phyloP scores from a whole-genome alignment of 2,797 vertebrate genomes.

The Enteromius unitaeniatus region DNA sequence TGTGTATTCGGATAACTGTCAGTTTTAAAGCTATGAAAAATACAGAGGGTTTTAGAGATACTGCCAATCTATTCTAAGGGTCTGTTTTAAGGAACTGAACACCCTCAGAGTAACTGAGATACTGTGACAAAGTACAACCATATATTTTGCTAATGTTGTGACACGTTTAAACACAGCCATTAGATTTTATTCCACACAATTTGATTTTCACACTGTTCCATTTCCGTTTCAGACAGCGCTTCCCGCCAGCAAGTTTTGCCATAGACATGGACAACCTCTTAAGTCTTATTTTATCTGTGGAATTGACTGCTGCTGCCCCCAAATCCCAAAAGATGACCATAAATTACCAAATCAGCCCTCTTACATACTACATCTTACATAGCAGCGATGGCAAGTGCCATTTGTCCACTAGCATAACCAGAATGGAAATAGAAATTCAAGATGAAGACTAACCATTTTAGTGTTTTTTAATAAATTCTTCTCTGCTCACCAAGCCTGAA shows the following conservation, averaged over 20 bases:
- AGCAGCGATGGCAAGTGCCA: slow-evolving; percentile 83
- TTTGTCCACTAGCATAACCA: slow-evolving; percentile 88
- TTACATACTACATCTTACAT: slow-evolving; percentile 67
- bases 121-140: slow-evolving; percentile 27
- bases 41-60: slow-evolving; percentile 18
- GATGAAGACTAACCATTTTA: background rate
- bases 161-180: slow-evolving; percentile 34
- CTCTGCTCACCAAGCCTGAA: background rate
- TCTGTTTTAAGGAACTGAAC: slow-evolving; percentile 30
- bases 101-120: slow-evolving; percentile 4
- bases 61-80: slow-evolving; percentile 14
- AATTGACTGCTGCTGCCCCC: slow-evolving; percentile 68
- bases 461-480: background rate
- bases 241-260: background rate
- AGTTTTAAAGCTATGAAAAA: slow-evolving; percentile 26
- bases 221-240: background rate
- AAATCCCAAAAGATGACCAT: slow-evolving; percentile 70
- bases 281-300: slow-evolving; percentile 66
- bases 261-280: slow-evolving; percentile 63
- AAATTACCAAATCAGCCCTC: slow-evolving; percentile 68
- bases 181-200: slow-evolving; percentile 48
- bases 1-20: slow-evolving; percentile 4
- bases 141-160: slow-evolving; percentile 41
- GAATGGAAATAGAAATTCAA: slow-evolving; percentile 67
- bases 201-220: slow-evolving; percentile 54